Conservation (phyloP, 2,888 invertebrate genomes). For the Atrina japonica region DNA sequence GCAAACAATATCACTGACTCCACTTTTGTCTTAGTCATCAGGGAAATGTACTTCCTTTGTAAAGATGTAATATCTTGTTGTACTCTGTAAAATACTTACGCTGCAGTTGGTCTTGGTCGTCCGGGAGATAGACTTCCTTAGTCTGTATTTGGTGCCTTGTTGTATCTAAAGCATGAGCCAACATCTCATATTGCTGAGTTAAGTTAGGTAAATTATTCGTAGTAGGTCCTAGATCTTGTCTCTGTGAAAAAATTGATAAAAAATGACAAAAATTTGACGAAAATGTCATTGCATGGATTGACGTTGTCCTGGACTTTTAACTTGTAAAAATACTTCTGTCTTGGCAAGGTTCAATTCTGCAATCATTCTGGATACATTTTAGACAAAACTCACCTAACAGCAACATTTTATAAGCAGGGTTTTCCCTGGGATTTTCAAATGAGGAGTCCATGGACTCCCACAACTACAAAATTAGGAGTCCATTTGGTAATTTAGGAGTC, state of each 20-base stretch:
- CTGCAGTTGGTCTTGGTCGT: slow-evolving; percentile 65
- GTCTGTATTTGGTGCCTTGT: slow-evolving; percentile 75
- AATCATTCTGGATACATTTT: not conserved
- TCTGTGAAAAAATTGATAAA: slow-evolving; percentile 31
- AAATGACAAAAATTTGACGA: not conserved
- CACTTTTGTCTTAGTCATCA: too few species aligned
- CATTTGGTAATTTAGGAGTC: too few species aligned
- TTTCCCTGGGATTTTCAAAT: too few species aligned
- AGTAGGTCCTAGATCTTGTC: slow-evolving; percentile 63
- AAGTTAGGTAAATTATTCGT: slow-evolving; percentile 58
- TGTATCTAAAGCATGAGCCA: slow-evolving; percentile 72
- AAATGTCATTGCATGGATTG: not conserved
- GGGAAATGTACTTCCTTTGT: not conserved
- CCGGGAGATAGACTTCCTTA: slow-evolving; percentile 71
- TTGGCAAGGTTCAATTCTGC: not conserved
- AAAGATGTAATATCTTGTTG: not conserved
- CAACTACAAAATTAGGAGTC: too few species aligned
- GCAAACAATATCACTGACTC: too few species aligned
- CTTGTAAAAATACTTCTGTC: too few species aligned
- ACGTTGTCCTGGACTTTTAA: too few species aligned
- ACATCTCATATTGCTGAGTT: slow-evolving; percentile 59
- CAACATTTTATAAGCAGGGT: too few species aligned
- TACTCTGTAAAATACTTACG: slow-evolving; percentile 46
- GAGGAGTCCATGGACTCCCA: too few species aligned
- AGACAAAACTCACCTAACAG: too few species aligned